A percentile compares a stretch with the other conserved stretches of the same genome.
phyloP scores from a whole-genome alignment of 1,140 invertebrate species.

The Drosophila oshimai region DNA sequence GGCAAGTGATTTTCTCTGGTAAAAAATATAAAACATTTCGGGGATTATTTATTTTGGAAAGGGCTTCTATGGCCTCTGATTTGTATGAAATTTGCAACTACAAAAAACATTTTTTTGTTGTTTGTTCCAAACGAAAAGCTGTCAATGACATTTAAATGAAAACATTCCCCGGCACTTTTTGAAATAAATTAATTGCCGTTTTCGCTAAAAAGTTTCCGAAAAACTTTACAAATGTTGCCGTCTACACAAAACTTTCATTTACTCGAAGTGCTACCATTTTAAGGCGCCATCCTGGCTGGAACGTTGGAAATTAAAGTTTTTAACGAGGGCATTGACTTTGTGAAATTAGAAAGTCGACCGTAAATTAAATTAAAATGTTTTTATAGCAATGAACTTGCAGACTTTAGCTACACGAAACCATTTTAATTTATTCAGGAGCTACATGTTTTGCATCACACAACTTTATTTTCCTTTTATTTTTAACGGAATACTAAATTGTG shows the following conservation, averaged over 20 bases:
- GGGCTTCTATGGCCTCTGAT: no score
- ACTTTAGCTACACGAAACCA: no score
- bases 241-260: constrained; percentile 15
- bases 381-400: no score
- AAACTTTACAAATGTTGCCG: constrained; percentile 15
- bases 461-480: no score
- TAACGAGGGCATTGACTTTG: neutral
- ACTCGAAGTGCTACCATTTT: neutral
- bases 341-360: neutral
- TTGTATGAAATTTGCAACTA: no score
- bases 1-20: constrained; percentile 4
- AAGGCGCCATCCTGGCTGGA: constrained; percentile 18
- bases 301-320: constrained; percentile 1
- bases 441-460: no score
- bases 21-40: neutral
- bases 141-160: constrained; percentile 17
- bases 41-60: neutral
- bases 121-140: constrained; percentile 27
- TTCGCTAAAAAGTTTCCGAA: constrained; percentile 13
- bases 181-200: constrained; percentile 20
- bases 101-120: no score
- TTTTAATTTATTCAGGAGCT: no score
- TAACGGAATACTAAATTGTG: neutral
- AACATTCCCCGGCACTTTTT: neutral
- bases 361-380: no score